Conservation (phyloP, 2,888 invertebrate species). For the Corbicula japonica region DNA sequence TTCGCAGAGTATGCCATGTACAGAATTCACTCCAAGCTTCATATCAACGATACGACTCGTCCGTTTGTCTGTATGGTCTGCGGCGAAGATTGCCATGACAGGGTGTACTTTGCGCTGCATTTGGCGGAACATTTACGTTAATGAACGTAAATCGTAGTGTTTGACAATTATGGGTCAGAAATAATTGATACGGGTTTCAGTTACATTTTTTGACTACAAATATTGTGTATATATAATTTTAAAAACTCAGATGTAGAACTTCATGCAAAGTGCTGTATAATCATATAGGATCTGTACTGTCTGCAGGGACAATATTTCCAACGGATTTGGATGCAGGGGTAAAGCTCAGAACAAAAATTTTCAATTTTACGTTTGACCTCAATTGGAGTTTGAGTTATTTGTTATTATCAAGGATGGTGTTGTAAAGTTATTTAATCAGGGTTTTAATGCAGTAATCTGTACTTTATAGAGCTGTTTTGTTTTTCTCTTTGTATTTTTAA, state of each 20-base stretch:
- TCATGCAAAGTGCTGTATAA: too few species aligned
- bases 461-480: slow-evolving; percentile 13
- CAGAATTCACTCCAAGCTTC: slow-evolving; percentile 79
- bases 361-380: too few species aligned
- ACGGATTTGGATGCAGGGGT: too few species aligned
- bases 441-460: slow-evolving; percentile 24
- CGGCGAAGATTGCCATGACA: slow-evolving; percentile 81
- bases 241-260: too few species aligned
- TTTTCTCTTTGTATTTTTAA: slow-evolving; percentile 25
- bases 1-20: slow-evolving; percentile 83
- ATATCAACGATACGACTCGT: slow-evolving; percentile 68
- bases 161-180: background rate
- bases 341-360: too few species aligned
- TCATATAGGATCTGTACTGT: too few species aligned
- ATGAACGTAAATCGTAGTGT: background rate
- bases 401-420: slow-evolving; percentile 3
- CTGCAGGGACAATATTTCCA: too few species aligned
- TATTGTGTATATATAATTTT: slow-evolving; percentile 33
- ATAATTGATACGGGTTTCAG: slow-evolving; percentile 26
- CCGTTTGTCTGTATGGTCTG: slow-evolving; percentile 81
- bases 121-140: slow-evolving; percentile 79
- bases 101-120: slow-evolving; percentile 80
- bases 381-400: too few species aligned
- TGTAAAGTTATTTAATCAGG: slow-evolving; percentile 31
- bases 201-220: slow-evolving; percentile 33